Evolutionary conservation across 1,140 invertebrate species (phyloP).

Genomic region (Zeugodacus cucurbitae): DNA sequence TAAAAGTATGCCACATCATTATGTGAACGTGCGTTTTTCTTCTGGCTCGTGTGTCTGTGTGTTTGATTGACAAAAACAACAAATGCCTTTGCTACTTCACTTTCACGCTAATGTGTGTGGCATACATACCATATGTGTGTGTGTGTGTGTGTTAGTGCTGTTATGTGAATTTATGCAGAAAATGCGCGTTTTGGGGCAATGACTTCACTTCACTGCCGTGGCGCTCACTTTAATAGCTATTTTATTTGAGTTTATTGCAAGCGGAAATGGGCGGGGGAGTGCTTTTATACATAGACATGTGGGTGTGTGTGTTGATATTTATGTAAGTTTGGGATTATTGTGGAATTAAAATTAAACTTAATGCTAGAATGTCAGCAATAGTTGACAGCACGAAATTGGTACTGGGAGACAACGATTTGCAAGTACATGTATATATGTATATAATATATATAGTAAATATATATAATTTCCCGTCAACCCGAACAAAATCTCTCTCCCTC

Average conservation of each 20-base stretch:
- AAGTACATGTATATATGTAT: neutral
- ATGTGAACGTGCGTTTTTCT: neutral
- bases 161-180: slow-evolving; percentile 2
- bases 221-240: slow-evolving; percentile 10
- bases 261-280: neutral
- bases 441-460: neutral
- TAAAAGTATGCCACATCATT: slow-evolving; percentile 26
- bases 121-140: neutral
- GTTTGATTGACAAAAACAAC: neutral
- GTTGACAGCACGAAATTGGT: neutral
- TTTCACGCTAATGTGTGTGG: neutral
- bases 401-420: neutral
- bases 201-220: neutral
- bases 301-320: neutral
- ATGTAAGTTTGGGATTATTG: neutral
- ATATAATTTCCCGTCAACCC: neutral
- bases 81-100: neutral
- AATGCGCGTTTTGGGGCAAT: neutral
- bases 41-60: neutral
- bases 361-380: neutral
- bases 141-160: neutral
- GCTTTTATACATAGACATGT: neutral
- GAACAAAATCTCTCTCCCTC: neutral
- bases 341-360: slow-evolving; percentile 27
- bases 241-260: slow-evolving; percentile 13